These are phyloP conservation scores for Pristiophorus japonicus DNA, from an alignment of 2,113 vertebrate genomes.

Conservation along the genomic window DNA sequence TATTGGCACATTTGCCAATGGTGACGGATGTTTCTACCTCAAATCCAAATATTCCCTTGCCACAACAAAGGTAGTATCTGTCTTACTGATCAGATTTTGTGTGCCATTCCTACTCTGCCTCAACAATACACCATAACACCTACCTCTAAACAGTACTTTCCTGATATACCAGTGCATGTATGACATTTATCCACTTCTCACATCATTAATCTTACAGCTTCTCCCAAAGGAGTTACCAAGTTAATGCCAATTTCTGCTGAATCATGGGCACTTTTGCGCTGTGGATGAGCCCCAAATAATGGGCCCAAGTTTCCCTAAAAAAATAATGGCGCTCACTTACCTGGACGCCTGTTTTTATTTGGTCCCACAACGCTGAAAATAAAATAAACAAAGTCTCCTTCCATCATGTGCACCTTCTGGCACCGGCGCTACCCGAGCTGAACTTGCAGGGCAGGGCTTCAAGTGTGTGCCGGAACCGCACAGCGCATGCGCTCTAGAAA, in stretches of 20 bases:
- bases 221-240: not conserved
- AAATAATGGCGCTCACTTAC: too few species aligned
- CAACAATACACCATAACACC: not conserved
- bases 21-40: not conserved
- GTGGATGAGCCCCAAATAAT: not conserved
- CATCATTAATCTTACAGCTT: not conserved
- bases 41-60: not conserved
- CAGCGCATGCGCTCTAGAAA: too few species aligned
- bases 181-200: not conserved
- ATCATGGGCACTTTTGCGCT: not conserved
- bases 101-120: not conserved
- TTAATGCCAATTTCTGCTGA: not conserved
- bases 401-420: too few species aligned
- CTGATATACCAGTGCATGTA: too few species aligned
- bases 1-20: not conserved
- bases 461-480: too few species aligned
- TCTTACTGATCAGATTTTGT: not conserved
- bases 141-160: not conserved
- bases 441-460: too few species aligned
- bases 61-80: not conserved
- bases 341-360: too few species aligned
- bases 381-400: too few species aligned
- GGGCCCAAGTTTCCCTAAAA: too few species aligned
- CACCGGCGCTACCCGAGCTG: too few species aligned
- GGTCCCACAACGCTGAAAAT: too few species aligned